These are phyloP conservation scores for Stictonetta naevosa DNA, from an alignment of 2,113 vertebrate genomes.

Conservation along the genomic window DNA sequence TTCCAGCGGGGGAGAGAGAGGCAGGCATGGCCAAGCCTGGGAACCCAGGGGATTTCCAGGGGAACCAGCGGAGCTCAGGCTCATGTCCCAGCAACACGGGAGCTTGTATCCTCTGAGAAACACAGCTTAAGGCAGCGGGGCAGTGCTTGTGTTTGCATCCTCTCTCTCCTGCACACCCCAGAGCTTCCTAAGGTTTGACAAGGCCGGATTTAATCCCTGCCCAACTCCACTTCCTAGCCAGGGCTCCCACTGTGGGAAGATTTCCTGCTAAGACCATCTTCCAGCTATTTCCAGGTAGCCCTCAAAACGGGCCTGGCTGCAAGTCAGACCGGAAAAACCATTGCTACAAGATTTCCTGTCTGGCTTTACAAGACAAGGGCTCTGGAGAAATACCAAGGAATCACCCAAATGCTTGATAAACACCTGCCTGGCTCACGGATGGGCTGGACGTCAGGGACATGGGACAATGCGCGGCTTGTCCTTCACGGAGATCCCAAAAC, in stretches of 20 bases:
- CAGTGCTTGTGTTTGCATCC: neutral
- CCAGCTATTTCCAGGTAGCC: slow-evolving; percentile 54
- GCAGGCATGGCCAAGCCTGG: neutral
- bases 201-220: neutral
- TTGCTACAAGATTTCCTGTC: slow-evolving; percentile 43
- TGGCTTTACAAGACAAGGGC: neutral
- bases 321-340: slow-evolving; percentile 34
- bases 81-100: accelerated
- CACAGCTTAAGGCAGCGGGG: neutral
- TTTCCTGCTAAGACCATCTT: neutral
- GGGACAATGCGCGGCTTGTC: accelerated
- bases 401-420: neutral
- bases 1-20: neutral
- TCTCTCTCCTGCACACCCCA: neutral
- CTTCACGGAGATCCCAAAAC: neutral
- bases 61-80: neutral
- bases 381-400: neutral
- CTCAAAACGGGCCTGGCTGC: slow-evolving; percentile 5
- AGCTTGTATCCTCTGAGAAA: neutral
- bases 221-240: neutral
- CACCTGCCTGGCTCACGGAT: neutral
- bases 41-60: neutral
- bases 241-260: neutral
- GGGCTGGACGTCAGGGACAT: neutral
- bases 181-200: slow-evolving; percentile 3